Evolutionary conservation across 2,888 invertebrate genomes (phyloP), one percentile per base, ranked within the genome.

Genomic region (Papilio elwesi): DNA sequence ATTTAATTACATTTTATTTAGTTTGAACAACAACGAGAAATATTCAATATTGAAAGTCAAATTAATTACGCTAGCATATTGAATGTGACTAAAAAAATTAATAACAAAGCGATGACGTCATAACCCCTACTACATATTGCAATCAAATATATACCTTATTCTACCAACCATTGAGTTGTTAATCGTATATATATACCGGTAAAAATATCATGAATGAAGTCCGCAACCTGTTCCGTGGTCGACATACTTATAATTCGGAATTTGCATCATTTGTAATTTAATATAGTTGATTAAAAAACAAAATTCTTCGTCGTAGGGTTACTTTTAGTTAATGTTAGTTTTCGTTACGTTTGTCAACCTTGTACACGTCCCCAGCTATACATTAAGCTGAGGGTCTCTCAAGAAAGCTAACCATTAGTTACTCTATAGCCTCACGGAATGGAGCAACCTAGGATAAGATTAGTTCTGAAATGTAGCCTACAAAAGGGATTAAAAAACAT

Each of bases 171-270:
- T 59, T n/a, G n/a, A 64, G 49, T 38, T 36, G 0, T n/a, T 13
- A 65, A 65, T 51, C 49, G 4, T 65, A 6, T 65, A 8, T 12
- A 12, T 9, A 49, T n/a, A 51, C 6, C 0, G 26, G 10, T 65
- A 49, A 51, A 53, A 49, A n/a, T 49, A 26, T 64, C 15, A 51
- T 65, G 51, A 65, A 51, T 51, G 65, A 36, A 65, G 6, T 62
- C 38, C 15, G 43, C 43, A 62, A 62, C 59, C 43, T 62, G 59
- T 62, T 62, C 59, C 9, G 6, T 15, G 38, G 10, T 15, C 5
- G 43, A 62, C 59, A 62, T 62, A 13, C 57, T 57, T 59, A 7
- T 43, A 12, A n/a, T 43, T 11, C 1, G 11, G n/a, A 38, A 57
- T 59, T 43, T 59, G 8, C 38, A 62, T 62, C 38, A 62, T 62